Evolutionary conservation across 2,888 invertebrate genomes (phyloP).

Genomic region (Tetheella fluctuosa): DNA sequence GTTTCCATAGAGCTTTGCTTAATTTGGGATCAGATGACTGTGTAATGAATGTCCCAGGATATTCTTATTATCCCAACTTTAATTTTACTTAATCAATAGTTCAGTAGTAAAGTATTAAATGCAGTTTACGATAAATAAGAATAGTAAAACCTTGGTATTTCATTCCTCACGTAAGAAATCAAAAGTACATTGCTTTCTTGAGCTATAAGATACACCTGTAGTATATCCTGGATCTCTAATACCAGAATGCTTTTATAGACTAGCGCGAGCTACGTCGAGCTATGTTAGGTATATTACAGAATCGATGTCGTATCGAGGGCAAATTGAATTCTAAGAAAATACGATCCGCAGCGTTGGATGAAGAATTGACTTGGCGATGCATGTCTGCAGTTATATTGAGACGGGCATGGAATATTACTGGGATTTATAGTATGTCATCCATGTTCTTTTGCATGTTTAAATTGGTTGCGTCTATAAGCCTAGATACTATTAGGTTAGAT

Average conservation of each 20-base stretch:
- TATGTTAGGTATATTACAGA: background rate
- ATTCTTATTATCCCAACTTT: no score
- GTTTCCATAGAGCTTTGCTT: no score
- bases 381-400: background rate
- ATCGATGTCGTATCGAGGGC: background rate
- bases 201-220: no score
- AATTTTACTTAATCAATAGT: no score
- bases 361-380: background rate
- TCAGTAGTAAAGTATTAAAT: no score
- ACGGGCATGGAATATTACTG: background rate
- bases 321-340: conserved; percentile 3
- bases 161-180: no score
- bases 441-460: background rate
- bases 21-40: no score
- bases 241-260: background rate
- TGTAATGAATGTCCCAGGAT: no score
- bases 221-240: background rate
- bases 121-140: no score
- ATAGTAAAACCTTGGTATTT: no score
- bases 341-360: background rate
- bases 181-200: no score
- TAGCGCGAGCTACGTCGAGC: background rate
- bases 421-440: background rate
- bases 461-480: background rate
- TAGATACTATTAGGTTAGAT: no score